Conservation (phyloP, 2,888 invertebrate species). For the Drosophila anomelani region DNA sequence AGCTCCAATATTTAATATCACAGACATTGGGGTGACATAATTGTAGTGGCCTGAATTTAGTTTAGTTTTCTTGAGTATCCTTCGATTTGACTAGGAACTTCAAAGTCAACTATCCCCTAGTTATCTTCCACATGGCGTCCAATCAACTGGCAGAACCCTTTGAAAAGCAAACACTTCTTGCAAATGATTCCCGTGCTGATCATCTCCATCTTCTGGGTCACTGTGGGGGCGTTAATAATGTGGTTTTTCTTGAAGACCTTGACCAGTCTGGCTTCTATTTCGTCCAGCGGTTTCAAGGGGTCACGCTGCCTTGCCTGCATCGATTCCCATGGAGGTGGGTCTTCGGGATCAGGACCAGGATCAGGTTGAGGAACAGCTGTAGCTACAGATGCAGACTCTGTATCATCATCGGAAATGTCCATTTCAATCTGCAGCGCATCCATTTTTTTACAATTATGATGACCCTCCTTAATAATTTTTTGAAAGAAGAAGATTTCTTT, state of each 20-base stretch:
- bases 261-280: slow-evolving; percentile 36
- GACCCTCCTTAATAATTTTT: neutral
- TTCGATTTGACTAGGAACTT: slow-evolving; percentile 1
- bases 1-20: neutral
- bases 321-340: slow-evolving; percentile 23
- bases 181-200: slow-evolving; percentile 42
- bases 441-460: neutral
- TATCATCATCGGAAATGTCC: neutral
- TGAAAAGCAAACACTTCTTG: slow-evolving; percentile 55
- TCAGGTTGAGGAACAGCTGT: neutral
- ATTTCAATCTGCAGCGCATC: neutral
- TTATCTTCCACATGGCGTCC: slow-evolving; percentile 38
- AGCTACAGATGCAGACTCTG: neutral
- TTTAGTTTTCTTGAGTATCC: too few relatives aligned
- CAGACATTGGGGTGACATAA: neutral
- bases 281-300: neutral
- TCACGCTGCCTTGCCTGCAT: neutral
- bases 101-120: neutral
- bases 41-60: neutral
- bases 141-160: slow-evolving; percentile 30
- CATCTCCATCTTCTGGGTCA: slow-evolving; percentile 38
- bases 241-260: slow-evolving; percentile 44
- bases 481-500: neutral
- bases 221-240: neutral
- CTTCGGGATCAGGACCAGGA: neutral